phyloP scores from a whole-genome alignment of 1,140 invertebrate species.

The Lepidurus apus region DNA sequence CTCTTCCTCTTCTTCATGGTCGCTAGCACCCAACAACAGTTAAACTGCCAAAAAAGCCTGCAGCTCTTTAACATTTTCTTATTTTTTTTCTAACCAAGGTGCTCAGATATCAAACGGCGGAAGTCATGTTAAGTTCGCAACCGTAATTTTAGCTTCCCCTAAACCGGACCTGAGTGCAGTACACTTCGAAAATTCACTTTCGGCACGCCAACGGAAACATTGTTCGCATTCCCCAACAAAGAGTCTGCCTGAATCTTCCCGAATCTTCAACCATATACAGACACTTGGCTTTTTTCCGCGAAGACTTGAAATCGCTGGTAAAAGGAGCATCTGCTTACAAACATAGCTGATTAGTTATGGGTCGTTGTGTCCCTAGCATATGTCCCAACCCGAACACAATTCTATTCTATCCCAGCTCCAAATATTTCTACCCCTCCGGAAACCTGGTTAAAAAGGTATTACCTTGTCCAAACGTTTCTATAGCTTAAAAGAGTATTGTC shows the following conservation, averaged over 20 bases:
- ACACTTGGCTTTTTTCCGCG: neutral
- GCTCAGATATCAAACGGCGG: neutral
- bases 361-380: constrained; percentile 3
- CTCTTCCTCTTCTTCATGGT: neutral
- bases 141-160: too few relatives aligned
- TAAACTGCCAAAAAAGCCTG: neutral
- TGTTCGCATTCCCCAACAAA: neutral
- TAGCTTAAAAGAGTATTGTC: constrained; percentile 5
- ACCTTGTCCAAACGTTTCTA: constrained; percentile 9
- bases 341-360: constrained; percentile 22
- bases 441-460: neutral
- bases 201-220: neutral
- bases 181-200: neutral
- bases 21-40: neutral
- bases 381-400: neutral
- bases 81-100: neutral
- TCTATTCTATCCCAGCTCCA: neutral
- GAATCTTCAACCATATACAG: too few relatives aligned
- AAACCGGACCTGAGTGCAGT: too few relatives aligned
- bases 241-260: too few relatives aligned
- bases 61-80: neutral
- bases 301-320: neutral
- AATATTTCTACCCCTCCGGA: neutral
- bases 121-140: neutral
- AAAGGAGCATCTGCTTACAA: constrained; percentile 19